These are phyloP conservation scores for Drosophila fuyamai DNA, from an alignment of 1,140 invertebrate genomes.

Conservation along the genomic window DNA sequence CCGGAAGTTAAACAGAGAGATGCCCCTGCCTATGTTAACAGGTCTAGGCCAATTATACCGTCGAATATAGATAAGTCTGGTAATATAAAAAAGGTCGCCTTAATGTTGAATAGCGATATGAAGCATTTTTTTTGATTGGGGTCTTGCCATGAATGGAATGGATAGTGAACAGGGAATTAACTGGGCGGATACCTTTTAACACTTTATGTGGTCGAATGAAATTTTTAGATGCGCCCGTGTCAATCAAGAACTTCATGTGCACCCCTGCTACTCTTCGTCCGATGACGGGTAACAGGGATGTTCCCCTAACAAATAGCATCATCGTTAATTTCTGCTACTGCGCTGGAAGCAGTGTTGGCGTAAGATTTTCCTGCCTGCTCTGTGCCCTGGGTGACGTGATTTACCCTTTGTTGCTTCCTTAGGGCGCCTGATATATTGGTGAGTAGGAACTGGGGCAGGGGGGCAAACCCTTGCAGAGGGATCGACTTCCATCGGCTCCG, in stretches of 20 bases:
- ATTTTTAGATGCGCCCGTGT: conserved; percentile 29
- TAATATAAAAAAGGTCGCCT: too few species aligned
- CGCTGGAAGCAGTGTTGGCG: background rate
- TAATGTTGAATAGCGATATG: background rate
- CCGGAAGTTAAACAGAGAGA: too few species aligned
- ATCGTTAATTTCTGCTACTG: conserved; percentile 2
- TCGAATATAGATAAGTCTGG: too few species aligned
- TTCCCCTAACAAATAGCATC: background rate
- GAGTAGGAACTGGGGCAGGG: too few species aligned
- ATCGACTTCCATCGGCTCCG: too few species aligned
- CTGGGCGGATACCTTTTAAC: conserved; percentile 2
- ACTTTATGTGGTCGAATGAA: conserved; percentile 4
- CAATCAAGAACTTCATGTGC: conserved; percentile 19
- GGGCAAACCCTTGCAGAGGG: too few species aligned
- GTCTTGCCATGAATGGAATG: background rate
- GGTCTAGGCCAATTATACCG: too few species aligned
- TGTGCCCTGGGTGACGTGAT: too few species aligned
- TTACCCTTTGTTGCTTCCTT: too few species aligned
- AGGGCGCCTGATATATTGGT: too few species aligned
- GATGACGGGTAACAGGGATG: background rate
- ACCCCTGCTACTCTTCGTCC: conserved; percentile 11
- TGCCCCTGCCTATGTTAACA: too few species aligned
- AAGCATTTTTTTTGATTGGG: background rate
- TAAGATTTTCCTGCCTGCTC: too few species aligned
- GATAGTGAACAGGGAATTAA: background rate